These are phyloP conservation scores for Prosapia bicincta DNA, from an alignment of 2,888 invertebrate species.

Conservation along the genomic window DNA sequence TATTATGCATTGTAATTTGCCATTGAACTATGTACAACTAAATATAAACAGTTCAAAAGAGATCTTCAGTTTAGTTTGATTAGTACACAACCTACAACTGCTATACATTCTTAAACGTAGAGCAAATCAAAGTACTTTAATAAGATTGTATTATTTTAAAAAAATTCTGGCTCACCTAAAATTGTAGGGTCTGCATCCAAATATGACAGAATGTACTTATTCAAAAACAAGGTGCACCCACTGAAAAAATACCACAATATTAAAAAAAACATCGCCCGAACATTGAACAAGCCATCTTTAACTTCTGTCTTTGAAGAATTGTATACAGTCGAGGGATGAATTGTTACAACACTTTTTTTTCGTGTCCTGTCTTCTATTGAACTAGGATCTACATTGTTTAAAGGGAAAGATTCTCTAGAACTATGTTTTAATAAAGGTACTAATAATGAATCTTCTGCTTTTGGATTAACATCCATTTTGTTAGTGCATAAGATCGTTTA, in stretches of 20 bases:
- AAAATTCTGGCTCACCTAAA: slow-evolving; percentile 58
- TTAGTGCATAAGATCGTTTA: no score
- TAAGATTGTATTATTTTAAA: no score
- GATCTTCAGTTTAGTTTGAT: no score
- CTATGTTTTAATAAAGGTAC: neutral
- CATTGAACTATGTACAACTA: no score
- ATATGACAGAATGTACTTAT: slow-evolving; percentile 71
- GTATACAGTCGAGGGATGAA: slow-evolving; percentile 22
- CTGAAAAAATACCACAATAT: slow-evolving; percentile 74
- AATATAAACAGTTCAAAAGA: no score
- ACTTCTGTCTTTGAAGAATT: slow-evolving; percentile 34
- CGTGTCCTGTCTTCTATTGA: slow-evolving; percentile 32
- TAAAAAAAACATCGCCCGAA: slow-evolving; percentile 58
- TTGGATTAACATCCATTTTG: neutral
- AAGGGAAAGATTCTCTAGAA: slow-evolving; percentile 44
- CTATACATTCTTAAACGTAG: no score
- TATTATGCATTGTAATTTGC: no score
- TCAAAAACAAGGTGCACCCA: slow-evolving; percentile 70
- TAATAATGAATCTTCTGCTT: neutral
- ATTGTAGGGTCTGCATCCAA: slow-evolving; percentile 69
- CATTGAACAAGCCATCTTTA: slow-evolving; percentile 54
- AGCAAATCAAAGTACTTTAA: no score
- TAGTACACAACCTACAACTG: no score
- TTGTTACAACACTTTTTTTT: slow-evolving; percentile 34
- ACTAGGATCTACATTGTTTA: slow-evolving; percentile 13